phyloP scores from a whole-genome alignment of 2,888 invertebrate genomes.

The Sphinx pinastri region DNA sequence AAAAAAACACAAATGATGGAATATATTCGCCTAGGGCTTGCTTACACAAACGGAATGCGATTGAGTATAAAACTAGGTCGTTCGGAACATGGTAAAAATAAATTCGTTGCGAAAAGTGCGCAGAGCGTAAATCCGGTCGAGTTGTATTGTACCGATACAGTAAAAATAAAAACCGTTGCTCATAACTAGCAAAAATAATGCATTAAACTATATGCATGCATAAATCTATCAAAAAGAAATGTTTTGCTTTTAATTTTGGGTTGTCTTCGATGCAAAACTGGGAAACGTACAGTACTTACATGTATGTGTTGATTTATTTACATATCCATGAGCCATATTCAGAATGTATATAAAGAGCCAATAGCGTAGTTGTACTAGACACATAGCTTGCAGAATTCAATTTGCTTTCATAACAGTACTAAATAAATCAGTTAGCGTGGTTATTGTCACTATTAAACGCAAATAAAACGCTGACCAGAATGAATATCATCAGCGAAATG shows the following conservation, averaged over 20 bases:
- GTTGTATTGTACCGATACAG: conserved; percentile 16
- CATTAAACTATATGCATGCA: conserved; percentile 14
- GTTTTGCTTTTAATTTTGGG: neutral
- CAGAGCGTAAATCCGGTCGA: conserved; percentile 15
- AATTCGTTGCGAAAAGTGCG: conserved; percentile 22
- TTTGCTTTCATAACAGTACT: too few species aligned
- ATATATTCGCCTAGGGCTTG: conserved; percentile 26
- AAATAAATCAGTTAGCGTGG: too few species aligned
- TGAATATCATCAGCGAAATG: too few species aligned
- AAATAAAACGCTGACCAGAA: too few species aligned
- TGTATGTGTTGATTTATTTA: neutral
- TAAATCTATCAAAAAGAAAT: conserved; percentile 16
- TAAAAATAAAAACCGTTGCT: conserved; percentile 11
- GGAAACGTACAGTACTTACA: neutral
- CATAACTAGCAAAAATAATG: conserved; percentile 17
- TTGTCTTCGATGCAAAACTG: neutral
- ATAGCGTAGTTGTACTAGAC: too few species aligned
- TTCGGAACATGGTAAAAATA: conserved; percentile 16
- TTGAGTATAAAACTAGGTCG: conserved; percentile 28
- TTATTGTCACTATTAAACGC: too few species aligned
- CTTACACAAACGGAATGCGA: conserved; percentile 27
- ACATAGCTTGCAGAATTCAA: too few species aligned
- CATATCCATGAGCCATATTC: too few species aligned
- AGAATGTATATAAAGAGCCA: too few species aligned
- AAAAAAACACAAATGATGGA: conserved; percentile 9